Evolutionary conservation across 2,888 invertebrate genomes (phyloP).

Genomic region (Fragum whitleyi): DNA sequence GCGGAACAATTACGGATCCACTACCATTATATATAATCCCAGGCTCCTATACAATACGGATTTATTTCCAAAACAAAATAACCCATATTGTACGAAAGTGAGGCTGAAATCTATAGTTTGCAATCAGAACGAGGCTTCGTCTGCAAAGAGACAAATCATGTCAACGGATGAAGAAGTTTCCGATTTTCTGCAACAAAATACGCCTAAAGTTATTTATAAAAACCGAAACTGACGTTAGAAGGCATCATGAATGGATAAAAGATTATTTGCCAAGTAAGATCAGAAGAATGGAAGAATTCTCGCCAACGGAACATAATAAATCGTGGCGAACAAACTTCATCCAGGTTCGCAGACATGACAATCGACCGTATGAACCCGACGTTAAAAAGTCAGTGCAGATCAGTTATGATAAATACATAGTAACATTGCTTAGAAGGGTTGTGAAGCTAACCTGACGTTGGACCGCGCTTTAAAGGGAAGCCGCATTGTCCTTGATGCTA

Average conservation of each 20-base stretch:
- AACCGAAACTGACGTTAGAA: conserved; percentile 9
- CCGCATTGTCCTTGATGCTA: conserved; percentile 19
- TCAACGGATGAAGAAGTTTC: too few species aligned
- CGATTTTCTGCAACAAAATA: not conserved
- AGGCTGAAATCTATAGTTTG: too few species aligned
- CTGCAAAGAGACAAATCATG: too few species aligned
- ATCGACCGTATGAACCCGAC: not conserved
- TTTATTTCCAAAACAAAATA: too few species aligned
- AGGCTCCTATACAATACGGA: too few species aligned
- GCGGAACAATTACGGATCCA: too few species aligned
- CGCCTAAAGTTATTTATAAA: too few species aligned
- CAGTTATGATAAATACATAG: conserved; percentile 18
- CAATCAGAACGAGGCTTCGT: too few species aligned
- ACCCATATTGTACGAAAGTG: too few species aligned
- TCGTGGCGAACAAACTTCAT: too few species aligned
- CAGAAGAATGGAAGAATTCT: conserved; percentile 21
- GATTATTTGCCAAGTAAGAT: conserved; percentile 8
- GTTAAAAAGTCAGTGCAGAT: conserved; percentile 23
- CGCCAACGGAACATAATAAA: conserved; percentile 9
- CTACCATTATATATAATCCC: too few species aligned
- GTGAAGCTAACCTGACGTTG: not conserved
- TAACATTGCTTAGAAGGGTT: too few species aligned
- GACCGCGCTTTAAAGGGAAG: conserved; percentile 15
- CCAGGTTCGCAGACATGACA: not conserved
- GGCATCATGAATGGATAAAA: not conserved